Percentiles rank a stretch among this genome's conserved stretches.
These are phyloP conservation scores for Drosophila suzukii DNA, from an alignment of 1,140 invertebrate species.

Conservation along the genomic window DNA sequence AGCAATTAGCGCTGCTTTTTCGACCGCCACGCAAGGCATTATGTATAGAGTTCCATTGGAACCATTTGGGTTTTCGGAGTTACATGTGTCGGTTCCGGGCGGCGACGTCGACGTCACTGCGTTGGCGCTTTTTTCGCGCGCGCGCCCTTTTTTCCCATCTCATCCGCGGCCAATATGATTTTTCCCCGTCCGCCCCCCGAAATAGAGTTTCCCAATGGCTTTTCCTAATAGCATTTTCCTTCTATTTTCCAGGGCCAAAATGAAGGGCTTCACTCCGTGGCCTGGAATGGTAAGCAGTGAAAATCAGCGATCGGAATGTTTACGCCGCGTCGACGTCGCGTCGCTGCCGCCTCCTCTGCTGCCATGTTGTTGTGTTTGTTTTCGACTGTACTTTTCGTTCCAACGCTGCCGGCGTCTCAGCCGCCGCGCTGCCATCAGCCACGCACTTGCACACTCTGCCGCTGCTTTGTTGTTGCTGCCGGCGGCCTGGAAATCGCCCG, in stretches of 20 bases:
- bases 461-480: conserved; percentile 17
- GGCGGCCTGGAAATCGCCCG: conserved; percentile 9
- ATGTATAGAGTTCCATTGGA: conserved; percentile 4
- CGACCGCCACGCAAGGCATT: conserved; percentile 14
- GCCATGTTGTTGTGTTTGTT: conserved; percentile 67
- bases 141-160: conserved; percentile 45
- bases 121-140: conserved; percentile 79
- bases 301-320: conserved; percentile 69
- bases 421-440: conserved; percentile 37
- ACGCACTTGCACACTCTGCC: conserved; percentile 63
- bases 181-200: neutral
- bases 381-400: conserved; percentile 80
- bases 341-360: conserved; percentile 49
- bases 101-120: conserved; percentile 55
- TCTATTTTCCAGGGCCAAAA: conserved; percentile 94
- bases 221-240: conserved; percentile 26
- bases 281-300: conserved; percentile 92
- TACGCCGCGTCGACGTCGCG: conserved; percentile 41
- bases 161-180: conserved; percentile 18
- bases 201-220: neutral
- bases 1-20: conserved; percentile 36
- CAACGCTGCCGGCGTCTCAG: conserved; percentile 41
- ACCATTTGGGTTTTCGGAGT: neutral
- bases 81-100: conserved; percentile 9
- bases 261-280: conserved; percentile 97